phyloP scores from a whole-genome alignment of 2,888 invertebrate species.

The Phanerotoma sp. region DNA sequence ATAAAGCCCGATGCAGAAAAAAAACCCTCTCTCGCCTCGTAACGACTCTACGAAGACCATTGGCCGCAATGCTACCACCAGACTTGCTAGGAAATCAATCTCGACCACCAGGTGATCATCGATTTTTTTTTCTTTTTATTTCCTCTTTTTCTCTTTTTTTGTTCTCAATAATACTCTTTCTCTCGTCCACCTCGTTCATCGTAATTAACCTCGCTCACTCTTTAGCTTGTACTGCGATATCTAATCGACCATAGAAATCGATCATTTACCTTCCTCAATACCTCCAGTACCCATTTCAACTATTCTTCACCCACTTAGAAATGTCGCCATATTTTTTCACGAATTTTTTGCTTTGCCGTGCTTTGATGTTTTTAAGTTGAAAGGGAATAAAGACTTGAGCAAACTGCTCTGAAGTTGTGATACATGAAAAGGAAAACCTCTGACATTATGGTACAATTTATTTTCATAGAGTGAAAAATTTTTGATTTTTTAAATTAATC shows the following conservation, averaged over 20 bases:
- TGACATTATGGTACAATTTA: too few relatives aligned
- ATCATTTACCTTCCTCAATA: background rate
- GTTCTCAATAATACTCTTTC: constrained; percentile 5
- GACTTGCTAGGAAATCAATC: constrained; percentile 23
- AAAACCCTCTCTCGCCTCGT: constrained; percentile 21
- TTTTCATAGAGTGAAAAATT: too few relatives aligned
- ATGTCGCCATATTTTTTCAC: too few relatives aligned
- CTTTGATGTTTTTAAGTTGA: too few relatives aligned
- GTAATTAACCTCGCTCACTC: constrained; percentile 20
- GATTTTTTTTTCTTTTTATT: too few relatives aligned
- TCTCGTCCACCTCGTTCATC: constrained; percentile 5
- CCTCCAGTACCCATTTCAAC: background rate
- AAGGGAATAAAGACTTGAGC: too few relatives aligned
- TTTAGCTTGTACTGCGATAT: constrained; percentile 10
- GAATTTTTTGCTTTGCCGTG: too few relatives aligned
- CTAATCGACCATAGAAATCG: constrained; percentile 23
- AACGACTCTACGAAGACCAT: constrained; percentile 25
- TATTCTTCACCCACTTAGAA: too few relatives aligned
- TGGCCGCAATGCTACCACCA: constrained; percentile 26
- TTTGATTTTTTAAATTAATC: too few relatives aligned
- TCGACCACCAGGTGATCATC: constrained; percentile 18
- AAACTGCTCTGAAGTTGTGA: too few relatives aligned
- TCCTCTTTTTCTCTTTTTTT: too few relatives aligned
- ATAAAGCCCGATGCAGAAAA: constrained; percentile 18
- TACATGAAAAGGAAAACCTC: too few relatives aligned